Evolutionary conservation across 2,888 invertebrate species (phyloP), one percentile per base, ranked within the genome.

Genomic region (Bellardia bayeri): DNA sequence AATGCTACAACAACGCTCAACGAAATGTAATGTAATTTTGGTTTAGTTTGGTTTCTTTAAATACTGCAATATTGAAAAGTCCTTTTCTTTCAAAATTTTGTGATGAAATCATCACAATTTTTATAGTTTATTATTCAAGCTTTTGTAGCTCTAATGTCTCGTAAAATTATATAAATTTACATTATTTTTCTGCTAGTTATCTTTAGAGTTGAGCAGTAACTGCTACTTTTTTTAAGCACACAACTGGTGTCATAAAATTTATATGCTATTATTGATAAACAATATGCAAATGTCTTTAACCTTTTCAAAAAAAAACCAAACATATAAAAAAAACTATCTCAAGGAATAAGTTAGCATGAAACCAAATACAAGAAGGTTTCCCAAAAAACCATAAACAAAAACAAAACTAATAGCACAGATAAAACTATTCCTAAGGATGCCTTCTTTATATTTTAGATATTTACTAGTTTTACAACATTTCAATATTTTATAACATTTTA

Each of bases 251-350:
- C 68, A 84, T 87, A 84, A 82, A 82, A 72, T 82, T 66, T 72
- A 82, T 85, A 79, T 83, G 66, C 64, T 82, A 58, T 86, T 84
- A 88, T 86, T 84, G 88, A 86, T 88, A 88, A 88, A 88, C 86
- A 88, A 86, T 86, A 88, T 88, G 88, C 84, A 86, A 88, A 88
- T 87, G 85, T 75, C 74, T 14, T 79, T 45, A 85, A 87, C 79
- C 79, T 82, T 82, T 78, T 45, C 0, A 1, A 13, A 37, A 56
- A 14, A 42, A 54, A 51, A 45, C 23, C 23, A 64, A 45, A 11
- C 37, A n/a, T 14, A 74, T 14, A 13, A 51, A 54, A 54, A 64
- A 80, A 42, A 64, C 33, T 61, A 37, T 16, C 16, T 64, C 30
- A 5, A 49, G 37, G 16, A n/a, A 69, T 56, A 76, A 81, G 76